phyloP scores from a whole-genome alignment of 2,888 invertebrate genomes.

The Oscheius sp. region DNA sequence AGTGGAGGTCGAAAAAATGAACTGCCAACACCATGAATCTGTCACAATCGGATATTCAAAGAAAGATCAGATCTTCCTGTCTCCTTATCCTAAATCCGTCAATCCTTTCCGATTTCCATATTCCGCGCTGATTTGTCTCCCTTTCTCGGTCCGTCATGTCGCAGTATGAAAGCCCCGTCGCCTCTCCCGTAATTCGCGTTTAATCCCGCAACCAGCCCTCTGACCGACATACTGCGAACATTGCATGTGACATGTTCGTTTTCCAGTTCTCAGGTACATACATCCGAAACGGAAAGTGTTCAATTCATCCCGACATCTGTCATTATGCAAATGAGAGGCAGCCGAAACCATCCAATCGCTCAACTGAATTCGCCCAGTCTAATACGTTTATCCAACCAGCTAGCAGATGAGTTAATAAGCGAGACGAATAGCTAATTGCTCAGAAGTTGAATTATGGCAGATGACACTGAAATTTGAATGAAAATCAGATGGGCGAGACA shows the following conservation, averaged over 20 bases:
- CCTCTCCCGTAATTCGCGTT: conserved; percentile 19
- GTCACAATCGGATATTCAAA: neutral
- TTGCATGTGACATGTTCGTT: too few species aligned
- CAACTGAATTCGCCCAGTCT: conserved; percentile 7
- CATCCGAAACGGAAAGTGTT: too few species aligned
- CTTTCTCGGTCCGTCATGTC: neutral
- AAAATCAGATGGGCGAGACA: too few species aligned
- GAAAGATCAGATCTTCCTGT: neutral
- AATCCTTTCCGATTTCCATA: neutral
- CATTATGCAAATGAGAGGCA: conserved; percentile 28
- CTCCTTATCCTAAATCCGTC: neutral
- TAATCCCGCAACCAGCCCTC: conserved; percentile 20
- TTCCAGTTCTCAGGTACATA: too few species aligned
- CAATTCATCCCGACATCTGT: conserved; percentile 7
- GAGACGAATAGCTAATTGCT: too few species aligned
- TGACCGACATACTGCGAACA: conserved; percentile 27
- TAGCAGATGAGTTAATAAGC: conserved; percentile 1
- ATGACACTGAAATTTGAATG: too few species aligned
- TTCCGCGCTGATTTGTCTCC: conserved; percentile 5
- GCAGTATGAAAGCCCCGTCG: neutral
- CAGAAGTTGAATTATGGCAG: too few species aligned
- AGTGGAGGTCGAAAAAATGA: neutral
- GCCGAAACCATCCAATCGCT: conserved; percentile 16
- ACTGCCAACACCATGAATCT: neutral
- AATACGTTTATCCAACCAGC: conserved; percentile 7